phyloP scores from a whole-genome alignment of 2,888 invertebrate genomes.

The Himalopsyche anomala region DNA sequence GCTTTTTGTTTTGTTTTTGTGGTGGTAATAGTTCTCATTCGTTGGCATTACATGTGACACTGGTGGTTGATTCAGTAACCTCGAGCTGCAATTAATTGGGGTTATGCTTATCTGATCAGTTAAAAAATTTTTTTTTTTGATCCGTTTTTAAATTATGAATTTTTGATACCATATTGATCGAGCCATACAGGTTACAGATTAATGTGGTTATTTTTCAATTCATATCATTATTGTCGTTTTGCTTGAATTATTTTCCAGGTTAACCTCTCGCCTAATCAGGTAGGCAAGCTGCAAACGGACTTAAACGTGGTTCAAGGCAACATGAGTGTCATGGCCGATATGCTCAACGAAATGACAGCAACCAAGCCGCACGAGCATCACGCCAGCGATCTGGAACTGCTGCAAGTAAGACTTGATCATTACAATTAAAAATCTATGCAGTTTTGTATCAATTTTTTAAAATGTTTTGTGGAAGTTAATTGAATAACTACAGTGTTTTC shows the following conservation, averaged over 20 bases:
- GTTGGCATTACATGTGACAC: too few species aligned
- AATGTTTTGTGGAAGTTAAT: not conserved
- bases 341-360: conserved; percentile 93
- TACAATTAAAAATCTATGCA: too few species aligned
- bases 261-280: conserved; percentile 83
- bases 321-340: conserved; percentile 95
- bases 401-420: conserved; percentile 79
- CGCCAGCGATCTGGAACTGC: conserved; percentile 89
- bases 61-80: too few species aligned
- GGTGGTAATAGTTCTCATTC: too few species aligned
- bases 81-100: too few species aligned
- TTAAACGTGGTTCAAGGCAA: conserved; percentile 95
- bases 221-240: not conserved
- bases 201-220: not conserved
- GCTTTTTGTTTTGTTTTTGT: too few species aligned
- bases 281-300: conserved; percentile 93
- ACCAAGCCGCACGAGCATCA: conserved; percentile 91
- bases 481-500: not conserved
- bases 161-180: too few species aligned
- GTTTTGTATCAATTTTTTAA: not conserved
- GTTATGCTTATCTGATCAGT: too few species aligned
- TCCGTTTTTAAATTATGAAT: too few species aligned
- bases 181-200: too few species aligned
- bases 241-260: conserved; percentile 67
- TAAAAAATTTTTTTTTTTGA: too few species aligned